Base-by-base conservation (phyloP, 2,113 vertebrate genomes). In the Zosterops lateralis region DNA sequence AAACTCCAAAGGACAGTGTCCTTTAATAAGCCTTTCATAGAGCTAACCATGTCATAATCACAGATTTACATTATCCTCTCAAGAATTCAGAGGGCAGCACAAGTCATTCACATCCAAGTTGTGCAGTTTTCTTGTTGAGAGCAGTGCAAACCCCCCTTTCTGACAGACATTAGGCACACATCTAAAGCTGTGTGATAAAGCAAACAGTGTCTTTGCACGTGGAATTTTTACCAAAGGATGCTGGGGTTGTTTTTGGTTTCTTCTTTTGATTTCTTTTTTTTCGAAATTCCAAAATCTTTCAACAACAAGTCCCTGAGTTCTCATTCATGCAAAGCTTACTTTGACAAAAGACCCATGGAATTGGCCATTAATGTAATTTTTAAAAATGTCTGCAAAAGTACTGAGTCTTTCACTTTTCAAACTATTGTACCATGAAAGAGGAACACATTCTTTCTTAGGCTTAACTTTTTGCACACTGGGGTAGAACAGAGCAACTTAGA, bases 381-480 rank as follows among this genome's bases (percentile, higher is more conserved):
- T 67, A 20, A 72, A 87, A 95, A 94, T 84, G 18, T 45, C 48
- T 38, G n/a, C 57, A 62, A 42, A 81, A 79, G 16, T 76, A 31
- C 34, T 42, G 11, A 64, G 28, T 92, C 36, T 78, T 87, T 47
- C 45, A 42, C 50, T 96, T 91, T 79, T 76, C 50, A 73, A 75
- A 68, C 38, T 66, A n/a, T 38, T 73, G 36, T 85, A 85, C 77
- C 58, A 58, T 82, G 61, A 65, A 78, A 82, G 86, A 82, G 3
- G 21, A 93, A 83, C 29, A 31, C 45, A 68, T 78, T 95, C 45
- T 92, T 81, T 89, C 57, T 72, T 68, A 78, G 50, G 34, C 67
- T 96, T 87, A 87, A 53, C 66, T 60, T 96, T 96, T 87, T 90
- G 48, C 34, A 65, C 53, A 34, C 6, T 64, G 77, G 53, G 58